Evolutionary conservation across 2,797 vertebrate genomes (phyloP), one percentile per base, ranked within the genome.

Genomic region (Betta splendens): DNA sequence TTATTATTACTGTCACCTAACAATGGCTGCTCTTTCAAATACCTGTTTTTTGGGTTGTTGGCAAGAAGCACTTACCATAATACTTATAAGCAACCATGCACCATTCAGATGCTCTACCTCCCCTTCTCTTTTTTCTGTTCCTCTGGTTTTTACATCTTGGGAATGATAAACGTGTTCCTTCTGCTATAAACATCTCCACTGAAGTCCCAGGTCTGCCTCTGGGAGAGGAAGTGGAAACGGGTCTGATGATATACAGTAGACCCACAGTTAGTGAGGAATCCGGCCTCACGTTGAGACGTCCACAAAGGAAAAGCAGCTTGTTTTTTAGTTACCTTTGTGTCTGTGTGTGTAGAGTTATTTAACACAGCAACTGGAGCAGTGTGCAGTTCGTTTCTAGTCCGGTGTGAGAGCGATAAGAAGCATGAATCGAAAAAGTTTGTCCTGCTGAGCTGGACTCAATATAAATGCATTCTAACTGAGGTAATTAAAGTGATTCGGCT

Each of bases 151-250:
- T 38, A 45, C 75, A 87, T 90, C 71, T 61, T 32, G 72, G 62
- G 49, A 48, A 69, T 72, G 69, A 85, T 81, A 62, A 80, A 85
- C 20, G 40, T 6, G 45, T 49, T 44, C 32, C 72, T 70, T 88
- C 89, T 93, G 91, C 79, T 91, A 76, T 82, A 82, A 26, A 85
- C 82, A 91, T 92, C 79, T 80, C 70, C 25, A 38, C 42, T 64
- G 38, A 35, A 67, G 62, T 91, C 88, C 84, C 89, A 85, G 72
- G 87, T 79, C 73, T 76, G 31, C 77, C 77, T 49, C 88, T 85
- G 75, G 76, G 70, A 69, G 51, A 77, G 73, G 63, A 83, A 80
- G 66, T 81, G 84, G 82, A 86, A 79, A 74, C 53, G 49, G 72
- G 75, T 55, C 61, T 22, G 76, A 39, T 74, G 81, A 79, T n/a